Base-by-base conservation (phyloP, 2,797 vertebrate species). In the Clarias platycephalus region DNA sequence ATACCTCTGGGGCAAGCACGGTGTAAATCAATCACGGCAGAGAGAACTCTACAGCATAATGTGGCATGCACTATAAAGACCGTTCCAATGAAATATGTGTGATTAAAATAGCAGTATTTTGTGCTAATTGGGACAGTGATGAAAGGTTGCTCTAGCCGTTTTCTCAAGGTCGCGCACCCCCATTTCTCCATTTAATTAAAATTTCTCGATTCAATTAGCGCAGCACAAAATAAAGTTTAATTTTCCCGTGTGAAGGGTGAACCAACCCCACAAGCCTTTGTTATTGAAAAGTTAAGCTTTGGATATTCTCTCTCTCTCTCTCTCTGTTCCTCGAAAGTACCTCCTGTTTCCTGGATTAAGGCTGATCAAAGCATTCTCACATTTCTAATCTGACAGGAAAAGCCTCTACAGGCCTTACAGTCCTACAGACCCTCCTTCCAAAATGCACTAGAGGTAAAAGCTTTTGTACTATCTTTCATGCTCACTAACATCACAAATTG, bases 141-240 rank as follows among this genome's bases (percentile, higher is more conserved):
- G 85, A 92, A 93, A 92, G 90, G 91, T 93, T 90, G 91, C 80
- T 68, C 87, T 84, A 83, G 67, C 89, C 90, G 74, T 89, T 91
- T 88, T 86, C 87, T 84, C 87, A 76, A 72, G 57, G 71, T 76
- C 79, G 62, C 53, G 15, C 84, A 67, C 85, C 15, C 26, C 87
- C 81, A 85, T 75, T 57, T 57, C 62, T 76, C 37, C 58, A 83
- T 90, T 91, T 90, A 93, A 91, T 90, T 86, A 89, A 87, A 91
- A 86, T 89, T 91, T 90, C 85, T 85, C 84, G 81, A 91, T 93
- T 90, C 78, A 92, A 92, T 93, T 85, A 93, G 88, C 88, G 49
- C 84, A 18, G 85, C 53, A 82, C 86, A 84, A 88, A 91, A 90
- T 88, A 89, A 91, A 91, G 70, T 40, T 58, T 5, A 9, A 34